Base-by-base conservation (phyloP, 2,797 vertebrate species). In the Lepus oiostolus region DNA sequence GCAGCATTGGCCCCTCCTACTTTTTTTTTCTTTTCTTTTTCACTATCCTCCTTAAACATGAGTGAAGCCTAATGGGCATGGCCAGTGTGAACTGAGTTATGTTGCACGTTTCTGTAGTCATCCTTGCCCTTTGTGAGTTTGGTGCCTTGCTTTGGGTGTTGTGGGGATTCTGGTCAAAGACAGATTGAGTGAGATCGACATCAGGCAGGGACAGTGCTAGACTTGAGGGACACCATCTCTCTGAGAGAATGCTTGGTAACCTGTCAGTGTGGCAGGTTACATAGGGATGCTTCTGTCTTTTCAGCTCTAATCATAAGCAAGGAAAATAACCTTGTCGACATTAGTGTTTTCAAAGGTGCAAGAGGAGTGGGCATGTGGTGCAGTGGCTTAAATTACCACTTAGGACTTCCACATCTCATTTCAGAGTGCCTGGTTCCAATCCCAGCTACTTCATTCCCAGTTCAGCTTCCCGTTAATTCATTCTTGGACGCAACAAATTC, bases 321-420 rank as follows among this genome's bases (percentile, higher is more conserved):
- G 68, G 80, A 42, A 86, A 80, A 77, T 54, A 75, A 85, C 13
- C 5, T 74, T 88, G 38, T 65, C 19, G 42, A 38, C 26, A 62
- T 75, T 67, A 74, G 19, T 30, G 81, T 70, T 86, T 96, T 88
- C 68, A 88, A 96, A 83, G 32, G 14, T 42, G 52, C 93, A 82
- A 16, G 32, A 32, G 11, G 77, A 32, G 22, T 47, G 42, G 42
- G 42, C 42, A 47, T 47, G 42, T 47, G 42, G 42, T 47, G 1
- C 42, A 47, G 42, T 47, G 42, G 42, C 42, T 47, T 47, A 47
- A 9, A 47, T 47, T 47, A 47, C 42, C 42, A 9, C 42, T 47
- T 47, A 47, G 42, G 42, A 47, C 42, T 9, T 47, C 42, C 42
- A 47, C 42, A 47, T 47, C 42, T 8, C 42, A 47, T 47, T 47